Conservation (phyloP, 2,888 invertebrate species). For the Invenusta paracnida region DNA sequence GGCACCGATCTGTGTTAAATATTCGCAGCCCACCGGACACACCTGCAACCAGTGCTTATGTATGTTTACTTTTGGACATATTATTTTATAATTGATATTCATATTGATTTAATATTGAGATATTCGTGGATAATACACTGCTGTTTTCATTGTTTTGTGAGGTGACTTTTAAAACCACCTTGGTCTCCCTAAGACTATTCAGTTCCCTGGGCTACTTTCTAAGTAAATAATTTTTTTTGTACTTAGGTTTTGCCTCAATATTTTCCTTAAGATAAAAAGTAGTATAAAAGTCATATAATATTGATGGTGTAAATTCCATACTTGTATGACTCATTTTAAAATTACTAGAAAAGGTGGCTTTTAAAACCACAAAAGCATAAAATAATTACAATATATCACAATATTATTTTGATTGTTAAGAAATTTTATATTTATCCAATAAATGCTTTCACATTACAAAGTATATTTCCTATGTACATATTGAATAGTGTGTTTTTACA, state of each 20-base stretch:
- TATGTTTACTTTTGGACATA: slow-evolving; percentile 18
- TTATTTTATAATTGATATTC: slow-evolving; percentile 29
- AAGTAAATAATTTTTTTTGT: slow-evolving; percentile 14
- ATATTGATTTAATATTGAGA: slow-evolving; percentile 26
- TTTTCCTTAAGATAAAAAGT: not conserved
- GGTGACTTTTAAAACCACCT: slow-evolving; percentile 17
- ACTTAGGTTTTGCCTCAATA: slow-evolving; percentile 1
- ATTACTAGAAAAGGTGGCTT: slow-evolving; percentile 19
- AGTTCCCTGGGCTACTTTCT: slow-evolving; percentile 18
- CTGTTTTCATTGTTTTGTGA: not conserved
- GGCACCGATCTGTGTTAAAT: slow-evolving; percentile 1
- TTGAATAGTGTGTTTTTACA: too few relatives aligned
- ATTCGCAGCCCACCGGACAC: slow-evolving; percentile 13
- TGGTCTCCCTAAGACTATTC: slow-evolving; percentile 24
- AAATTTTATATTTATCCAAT: too few relatives aligned
- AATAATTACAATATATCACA: too few relatives aligned
- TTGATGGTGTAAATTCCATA: slow-evolving; percentile 3
- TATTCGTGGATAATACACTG: slow-evolving; percentile 23
- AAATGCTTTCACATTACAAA: too few relatives aligned
- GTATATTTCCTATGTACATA: too few relatives aligned
- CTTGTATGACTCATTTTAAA: slow-evolving; percentile 25
- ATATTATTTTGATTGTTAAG: too few relatives aligned
- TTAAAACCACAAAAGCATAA: slow-evolving; percentile 14
- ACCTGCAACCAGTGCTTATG: slow-evolving; percentile 26
- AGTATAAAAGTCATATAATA: slow-evolving; percentile 13